Conservation (phyloP, 2,888 invertebrate genomes). For the Euphydryas editha region DNA sequence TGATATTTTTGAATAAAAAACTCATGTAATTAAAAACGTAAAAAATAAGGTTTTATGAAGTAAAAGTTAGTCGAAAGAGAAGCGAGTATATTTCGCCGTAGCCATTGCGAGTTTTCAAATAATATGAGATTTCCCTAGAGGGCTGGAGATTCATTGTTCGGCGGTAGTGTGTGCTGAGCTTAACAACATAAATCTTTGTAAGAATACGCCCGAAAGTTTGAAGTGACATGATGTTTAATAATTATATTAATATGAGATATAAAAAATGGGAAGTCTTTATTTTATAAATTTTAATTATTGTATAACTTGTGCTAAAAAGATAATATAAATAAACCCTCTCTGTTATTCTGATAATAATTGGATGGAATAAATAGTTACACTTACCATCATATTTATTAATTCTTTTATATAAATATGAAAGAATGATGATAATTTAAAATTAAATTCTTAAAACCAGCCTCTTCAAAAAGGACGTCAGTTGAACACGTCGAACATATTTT, state of each 20-base stretch:
- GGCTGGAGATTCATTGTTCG: slow-evolving; percentile 45
- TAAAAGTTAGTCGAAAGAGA: slow-evolving; percentile 32
- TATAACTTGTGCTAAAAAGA: no score
- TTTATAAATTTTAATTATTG: no score
- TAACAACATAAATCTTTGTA: slow-evolving; percentile 22
- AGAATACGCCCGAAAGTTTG: slow-evolving; percentile 17
- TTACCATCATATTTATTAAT: no score
- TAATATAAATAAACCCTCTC: no score
- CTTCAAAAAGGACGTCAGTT: slow-evolving; percentile 9
- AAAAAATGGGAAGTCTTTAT: not conserved
- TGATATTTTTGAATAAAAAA: not conserved
- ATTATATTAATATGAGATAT: not conserved
- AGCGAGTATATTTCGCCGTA: slow-evolving; percentile 41
- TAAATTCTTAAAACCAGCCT: not conserved
- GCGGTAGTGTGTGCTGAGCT: slow-evolving; percentile 40
- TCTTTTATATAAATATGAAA: not conserved
- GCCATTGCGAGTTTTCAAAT: slow-evolving; percentile 46
- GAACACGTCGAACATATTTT: slow-evolving; percentile 27
- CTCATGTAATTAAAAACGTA: slow-evolving; percentile 11
- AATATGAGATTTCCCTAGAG: slow-evolving; percentile 50
- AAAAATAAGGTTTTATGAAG: slow-evolving; percentile 27
- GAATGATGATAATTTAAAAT: not conserved
- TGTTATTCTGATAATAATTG: no score
- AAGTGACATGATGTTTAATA: slow-evolving; percentile 20
- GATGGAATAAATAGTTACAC: no score